phyloP scores from a whole-genome alignment of 2,888 invertebrate genomes.

The Deilephila elpenor region DNA sequence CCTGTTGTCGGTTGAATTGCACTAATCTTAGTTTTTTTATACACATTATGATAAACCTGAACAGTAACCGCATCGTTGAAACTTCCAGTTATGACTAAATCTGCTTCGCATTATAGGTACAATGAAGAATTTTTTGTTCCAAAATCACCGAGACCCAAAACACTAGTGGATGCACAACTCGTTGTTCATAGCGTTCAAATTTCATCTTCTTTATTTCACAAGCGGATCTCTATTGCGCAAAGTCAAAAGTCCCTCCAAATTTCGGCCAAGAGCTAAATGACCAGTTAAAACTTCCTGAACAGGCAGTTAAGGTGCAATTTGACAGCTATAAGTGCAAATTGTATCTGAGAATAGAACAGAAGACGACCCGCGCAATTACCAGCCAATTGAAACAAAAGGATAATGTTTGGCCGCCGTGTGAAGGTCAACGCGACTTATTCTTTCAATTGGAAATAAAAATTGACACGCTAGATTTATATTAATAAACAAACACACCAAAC shows the following conservation, averaged over 20 bases:
- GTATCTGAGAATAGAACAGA: constrained; percentile 79
- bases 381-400: constrained; percentile 83
- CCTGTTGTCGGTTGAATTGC: too few relatives aligned
- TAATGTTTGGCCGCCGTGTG: constrained; percentile 81
- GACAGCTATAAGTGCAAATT: constrained; percentile 75
- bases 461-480: constrained; percentile 67
- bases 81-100: too few relatives aligned
- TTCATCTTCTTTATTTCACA: too few relatives aligned
- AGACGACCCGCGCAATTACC: constrained; percentile 78
- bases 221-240: neutral
- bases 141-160: too few relatives aligned
- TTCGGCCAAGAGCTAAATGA: constrained; percentile 9
- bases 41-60: too few relatives aligned
- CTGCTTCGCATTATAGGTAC: too few relatives aligned
- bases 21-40: too few relatives aligned
- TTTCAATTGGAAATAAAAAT: constrained; percentile 76
- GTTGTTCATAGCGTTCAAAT: too few relatives aligned
- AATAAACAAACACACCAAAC: too few relatives aligned
- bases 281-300: constrained; percentile 24
- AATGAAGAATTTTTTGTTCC: too few relatives aligned
- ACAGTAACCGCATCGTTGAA: too few relatives aligned
- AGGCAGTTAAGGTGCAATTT: constrained; percentile 74
- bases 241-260: neutral
- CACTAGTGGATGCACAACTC: too few relatives aligned
- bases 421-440: constrained; percentile 69